Evolutionary conservation across 2,888 invertebrate species (phyloP).

Genomic region (Bembecia ichneumoniformis): DNA sequence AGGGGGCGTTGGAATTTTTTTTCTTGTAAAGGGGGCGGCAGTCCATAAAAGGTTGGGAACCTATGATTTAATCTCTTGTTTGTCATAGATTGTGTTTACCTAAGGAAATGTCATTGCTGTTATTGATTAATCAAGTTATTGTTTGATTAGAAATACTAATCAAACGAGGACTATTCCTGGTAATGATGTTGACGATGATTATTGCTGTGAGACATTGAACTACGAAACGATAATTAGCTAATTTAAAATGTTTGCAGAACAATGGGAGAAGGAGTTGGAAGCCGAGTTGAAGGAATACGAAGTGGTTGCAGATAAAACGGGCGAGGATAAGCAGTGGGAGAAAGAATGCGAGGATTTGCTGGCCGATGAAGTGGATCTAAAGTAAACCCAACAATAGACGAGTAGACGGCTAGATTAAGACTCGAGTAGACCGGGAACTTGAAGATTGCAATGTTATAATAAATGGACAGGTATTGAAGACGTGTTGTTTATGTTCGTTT

Average conservation of each 20-base stretch:
- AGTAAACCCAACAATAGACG: constrained; percentile 39
- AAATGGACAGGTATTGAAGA: background rate
- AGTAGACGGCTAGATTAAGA: background rate
- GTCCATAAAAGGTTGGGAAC: too few species aligned
- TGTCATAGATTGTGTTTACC: too few species aligned
- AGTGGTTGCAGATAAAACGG: constrained; percentile 76
- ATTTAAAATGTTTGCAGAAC: constrained; percentile 74
- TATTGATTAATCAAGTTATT: too few species aligned
- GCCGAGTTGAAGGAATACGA: constrained; percentile 96
- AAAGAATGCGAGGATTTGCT: constrained; percentile 80
- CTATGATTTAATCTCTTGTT: too few species aligned
- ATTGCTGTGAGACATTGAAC: too few species aligned
- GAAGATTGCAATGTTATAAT: background rate
- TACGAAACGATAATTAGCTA: background rate
- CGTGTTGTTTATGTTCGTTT: too few species aligned
- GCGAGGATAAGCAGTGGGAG: constrained; percentile 76
- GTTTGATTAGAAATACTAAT: background rate
- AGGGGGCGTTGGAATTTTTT: too few species aligned
- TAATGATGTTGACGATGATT: too few species aligned
- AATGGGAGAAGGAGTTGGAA: constrained; percentile 97
- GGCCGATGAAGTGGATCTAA: constrained; percentile 73
- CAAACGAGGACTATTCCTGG: too few species aligned
- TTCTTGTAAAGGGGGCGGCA: too few species aligned
- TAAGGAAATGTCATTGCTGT: too few species aligned
- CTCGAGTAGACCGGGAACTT: background rate